Conservation (phyloP, 2,113 vertebrate genomes). For the Corythaeola cristata region DNA sequence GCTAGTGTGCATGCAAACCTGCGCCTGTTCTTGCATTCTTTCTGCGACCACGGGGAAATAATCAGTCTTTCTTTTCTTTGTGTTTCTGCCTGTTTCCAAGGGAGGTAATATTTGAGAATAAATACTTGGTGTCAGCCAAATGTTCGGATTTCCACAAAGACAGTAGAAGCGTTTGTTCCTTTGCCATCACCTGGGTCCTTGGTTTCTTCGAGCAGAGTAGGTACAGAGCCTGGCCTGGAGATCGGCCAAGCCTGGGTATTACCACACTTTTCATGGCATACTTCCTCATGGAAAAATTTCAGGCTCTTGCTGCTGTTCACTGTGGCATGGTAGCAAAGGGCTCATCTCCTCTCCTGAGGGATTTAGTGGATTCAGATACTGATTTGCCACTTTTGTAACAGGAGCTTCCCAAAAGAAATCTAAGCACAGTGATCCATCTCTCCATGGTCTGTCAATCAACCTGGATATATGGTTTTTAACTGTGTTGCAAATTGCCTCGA, state of each 20-base stretch:
- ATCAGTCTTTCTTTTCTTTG: neutral
- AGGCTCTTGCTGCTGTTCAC: neutral
- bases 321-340: neutral
- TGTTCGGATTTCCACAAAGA: neutral
- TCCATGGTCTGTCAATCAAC: neutral
- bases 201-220: neutral
- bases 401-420: neutral
- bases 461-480: neutral
- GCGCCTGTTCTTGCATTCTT: neutral
- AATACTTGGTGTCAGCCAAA: neutral
- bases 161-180: neutral
- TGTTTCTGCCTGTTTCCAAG: neutral
- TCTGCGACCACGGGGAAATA: neutral
- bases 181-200: neutral
- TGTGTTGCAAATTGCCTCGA: neutral
- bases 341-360: neutral
- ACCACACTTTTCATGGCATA: neutral
- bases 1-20: neutral
- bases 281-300: neutral
- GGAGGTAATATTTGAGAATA: neutral
- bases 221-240: neutral
- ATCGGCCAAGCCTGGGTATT: neutral
- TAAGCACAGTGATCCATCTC: neutral
- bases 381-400: neutral
- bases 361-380: neutral